A percentile compares a stretch with the other conserved stretches of the same genome.
Evolutionary conservation across 2,113 vertebrate species (phyloP).

Genomic region (Carassius gibelio): DNA sequence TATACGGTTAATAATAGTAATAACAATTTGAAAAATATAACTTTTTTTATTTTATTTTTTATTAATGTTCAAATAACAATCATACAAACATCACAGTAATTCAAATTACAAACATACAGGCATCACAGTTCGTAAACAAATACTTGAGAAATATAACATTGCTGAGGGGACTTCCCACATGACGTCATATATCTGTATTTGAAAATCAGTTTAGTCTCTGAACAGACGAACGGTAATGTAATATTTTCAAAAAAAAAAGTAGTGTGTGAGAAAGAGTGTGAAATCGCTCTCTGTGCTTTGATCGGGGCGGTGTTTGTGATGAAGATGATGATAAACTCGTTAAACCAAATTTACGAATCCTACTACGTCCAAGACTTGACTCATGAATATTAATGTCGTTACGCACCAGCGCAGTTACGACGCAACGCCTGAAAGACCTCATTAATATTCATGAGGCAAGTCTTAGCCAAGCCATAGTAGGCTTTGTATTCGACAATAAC

Average conservation of each 20-base stretch:
- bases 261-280: neutral
- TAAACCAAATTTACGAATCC: neutral
- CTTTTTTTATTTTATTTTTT: no score
- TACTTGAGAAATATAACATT: neutral
- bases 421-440: neutral
- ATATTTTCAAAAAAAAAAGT: neutral
- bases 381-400: neutral
- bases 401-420: neutral
- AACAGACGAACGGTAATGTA: neutral
- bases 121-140: no score
- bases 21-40: no score
- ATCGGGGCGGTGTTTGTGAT: neutral
- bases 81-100: no score
- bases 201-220: neutral
- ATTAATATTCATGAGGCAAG: neutral
- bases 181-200: slow-evolving; percentile 37
- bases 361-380: neutral
- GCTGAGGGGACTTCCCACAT: slow-evolving; percentile 39
- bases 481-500: neutral
- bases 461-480: neutral
- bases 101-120: no score
- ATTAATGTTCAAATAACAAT: no score
- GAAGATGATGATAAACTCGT: neutral
- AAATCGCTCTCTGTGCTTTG: neutral
- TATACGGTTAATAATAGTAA: neutral